Base-by-base conservation (phyloP, 2,888 invertebrate species). In the Sinotaia quadrata region DNA sequence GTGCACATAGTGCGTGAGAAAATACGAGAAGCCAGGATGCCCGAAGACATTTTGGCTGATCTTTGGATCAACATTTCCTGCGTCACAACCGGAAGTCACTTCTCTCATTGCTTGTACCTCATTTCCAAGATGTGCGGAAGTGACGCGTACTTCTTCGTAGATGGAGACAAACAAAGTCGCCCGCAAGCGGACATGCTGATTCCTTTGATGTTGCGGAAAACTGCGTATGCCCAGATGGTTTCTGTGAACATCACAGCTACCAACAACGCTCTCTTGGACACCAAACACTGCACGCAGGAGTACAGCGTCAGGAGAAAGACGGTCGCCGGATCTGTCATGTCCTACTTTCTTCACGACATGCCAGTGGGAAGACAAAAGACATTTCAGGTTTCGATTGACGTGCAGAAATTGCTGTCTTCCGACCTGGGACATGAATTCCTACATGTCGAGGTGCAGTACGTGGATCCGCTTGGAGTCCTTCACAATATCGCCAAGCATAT, bases 111-210 rank as follows among this genome's bases (percentile, higher is more conserved):
- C 15, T 75, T 82, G 57, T 84, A 79, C 75, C 68, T 79, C 62
- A 56, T 85, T 24, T 83, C 84, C 3, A 83, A 83, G 59, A 72
- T 73, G 44, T 85, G 84, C 73, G 82, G 84, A 68, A 84, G 81
- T 54, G 84, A 85, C 47, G 82, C 85, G 0, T 84, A 81, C 75
- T 84, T 82, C 71, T 81, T 81, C 75, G 73, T 85, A 2, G 81
- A 83, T 62, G 66, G 66, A 8, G 79, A 79, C 37, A 76, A 77
- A 52, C 76, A 77, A 54, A 72, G 72, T n/a, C 77, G 79, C 56
- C 72, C 82, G 24, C 80, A 83, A 63, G 71, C 79, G 7, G 81
- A 82, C 56, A 75, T 84, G 57, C 79, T 85, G 71, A 80, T 82
- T 71, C 84, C 84, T 7, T 74, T 85, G 24, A 54, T 85, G 49